Base-by-base conservation (phyloP, 2,797 vertebrate species). In the Poeciliopsis infans region DNA sequence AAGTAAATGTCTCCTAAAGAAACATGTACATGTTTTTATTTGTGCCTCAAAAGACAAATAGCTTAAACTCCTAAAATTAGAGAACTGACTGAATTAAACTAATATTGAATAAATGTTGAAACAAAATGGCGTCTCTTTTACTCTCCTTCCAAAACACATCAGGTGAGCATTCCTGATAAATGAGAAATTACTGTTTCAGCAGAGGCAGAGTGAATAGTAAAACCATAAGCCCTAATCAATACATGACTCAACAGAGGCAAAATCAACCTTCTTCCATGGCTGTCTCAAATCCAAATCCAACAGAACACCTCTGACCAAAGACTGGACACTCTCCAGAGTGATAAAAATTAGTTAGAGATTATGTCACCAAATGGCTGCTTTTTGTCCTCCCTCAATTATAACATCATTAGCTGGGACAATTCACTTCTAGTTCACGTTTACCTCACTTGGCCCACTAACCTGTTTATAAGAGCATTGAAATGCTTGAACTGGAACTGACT, bases 381-480 rank as follows among this genome's bases (percentile, higher is more conserved):
- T 46, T 25, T 78, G n/a, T 46, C 11, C 47, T 74, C 74, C 41
- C 71, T 81, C 79, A 25, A 84, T 77, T 49, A 76, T 33, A 74
- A 77, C 80, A 59, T 76, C 51, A 84, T 79, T 53, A 53, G 43
- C 51, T 23, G 75, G 43, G 72, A 82, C 78, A 78, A 57, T 78
- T 85, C 10, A 5, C 59, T 53, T 80, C 74, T 55, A 76, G 84
- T 84, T 74, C 68, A 73, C 57, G n/a, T 83, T 86, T 83, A 80
- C 88, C 84, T 33, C 70, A 87, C 86, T 90, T 91, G 88, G 86
- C 82, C 47, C 45, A 0, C 28, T 77, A 80, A 72, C 75, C 80
- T 87, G 85, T 92, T 91, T 89, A 90, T 84, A 89, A 84, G 11
- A 84, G 76, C 78, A 71, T 73, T 82, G 84, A 88, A 86, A 91